phyloP scores from a whole-genome alignment of 2,113 vertebrate species.

The Lepus europaeus region DNA sequence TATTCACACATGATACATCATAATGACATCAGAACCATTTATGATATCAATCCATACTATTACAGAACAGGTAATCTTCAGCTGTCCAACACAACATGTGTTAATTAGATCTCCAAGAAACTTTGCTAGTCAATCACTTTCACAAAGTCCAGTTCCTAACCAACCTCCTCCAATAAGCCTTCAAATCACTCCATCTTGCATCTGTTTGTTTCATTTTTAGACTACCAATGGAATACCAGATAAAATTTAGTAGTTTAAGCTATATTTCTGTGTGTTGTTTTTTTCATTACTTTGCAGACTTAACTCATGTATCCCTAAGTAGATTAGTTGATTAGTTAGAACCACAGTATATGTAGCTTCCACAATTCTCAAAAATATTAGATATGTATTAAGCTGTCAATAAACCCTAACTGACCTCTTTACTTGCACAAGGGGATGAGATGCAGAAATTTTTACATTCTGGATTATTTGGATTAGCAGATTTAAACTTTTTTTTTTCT shows the following conservation, averaged over 20 bases:
- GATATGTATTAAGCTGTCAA: neutral
- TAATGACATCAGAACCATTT: slow-evolving; percentile 79
- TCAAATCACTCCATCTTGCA: slow-evolving; percentile 25
- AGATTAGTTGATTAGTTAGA: slow-evolving; percentile 9
- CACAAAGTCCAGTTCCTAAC: neutral
- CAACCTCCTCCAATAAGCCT: slow-evolving; percentile 43
- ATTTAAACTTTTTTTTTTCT: slow-evolving; percentile 31
- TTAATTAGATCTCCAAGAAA: slow-evolving; percentile 83
- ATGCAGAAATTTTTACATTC: neutral
- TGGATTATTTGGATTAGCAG: neutral
- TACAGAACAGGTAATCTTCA: slow-evolving; percentile 82
- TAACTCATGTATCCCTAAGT: slow-evolving; percentile 31
- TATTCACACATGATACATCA: slow-evolving; percentile 83
- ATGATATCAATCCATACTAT: slow-evolving; percentile 81
- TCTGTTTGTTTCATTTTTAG: slow-evolving; percentile 44
- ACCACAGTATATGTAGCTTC: neutral
- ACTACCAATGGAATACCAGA: neutral
- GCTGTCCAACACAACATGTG: slow-evolving; percentile 76
- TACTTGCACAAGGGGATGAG: neutral
- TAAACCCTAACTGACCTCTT: slow-evolving; percentile 28
- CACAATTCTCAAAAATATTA: neutral
- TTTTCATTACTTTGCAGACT: slow-evolving; percentile 31
- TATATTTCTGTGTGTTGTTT: slow-evolving; percentile 38
- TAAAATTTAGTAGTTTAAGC: slow-evolving; percentile 8
- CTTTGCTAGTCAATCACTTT: slow-evolving; percentile 76